phyloP scores from a whole-genome alignment of 1,140 invertebrate species.

The Zeugodacus cucurbitae region DNA sequence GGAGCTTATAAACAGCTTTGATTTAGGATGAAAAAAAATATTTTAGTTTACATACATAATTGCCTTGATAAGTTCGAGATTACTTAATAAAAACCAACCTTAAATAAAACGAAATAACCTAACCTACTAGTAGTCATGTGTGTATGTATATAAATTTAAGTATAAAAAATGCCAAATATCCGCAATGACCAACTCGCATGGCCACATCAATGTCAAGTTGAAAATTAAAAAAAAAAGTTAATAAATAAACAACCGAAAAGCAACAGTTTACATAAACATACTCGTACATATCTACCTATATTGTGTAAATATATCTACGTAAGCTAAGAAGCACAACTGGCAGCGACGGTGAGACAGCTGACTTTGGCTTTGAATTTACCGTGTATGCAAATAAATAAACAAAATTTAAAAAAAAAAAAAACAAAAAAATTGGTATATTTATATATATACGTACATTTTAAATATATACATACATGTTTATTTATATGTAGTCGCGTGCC shows the following conservation, averaged over 20 bases:
- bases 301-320: neutral
- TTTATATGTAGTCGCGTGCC: neutral
- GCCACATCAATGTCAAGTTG: slow-evolving; percentile 20
- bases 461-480: neutral
- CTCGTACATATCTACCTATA: neutral
- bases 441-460: neutral
- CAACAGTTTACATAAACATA: neutral
- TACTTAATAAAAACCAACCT: too few species aligned
- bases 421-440: neutral
- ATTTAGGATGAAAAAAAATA: too few species aligned
- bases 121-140: too few species aligned
- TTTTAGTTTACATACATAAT: too few species aligned
- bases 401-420: neutral
- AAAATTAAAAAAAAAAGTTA: neutral
- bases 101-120: too few species aligned
- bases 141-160: too few species aligned
- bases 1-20: too few species aligned
- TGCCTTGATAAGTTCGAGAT: too few species aligned
- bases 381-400: neutral
- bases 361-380: slow-evolving; percentile 22
- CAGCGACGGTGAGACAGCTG: neutral
- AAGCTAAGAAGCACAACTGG: neutral
- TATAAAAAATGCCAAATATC: too few species aligned
- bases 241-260: neutral
- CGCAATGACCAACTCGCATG: neutral